Evolutionary conservation across 2,113 vertebrate genomes (phyloP).

Genomic region (Ptilorrhoa leucosticta): DNA sequence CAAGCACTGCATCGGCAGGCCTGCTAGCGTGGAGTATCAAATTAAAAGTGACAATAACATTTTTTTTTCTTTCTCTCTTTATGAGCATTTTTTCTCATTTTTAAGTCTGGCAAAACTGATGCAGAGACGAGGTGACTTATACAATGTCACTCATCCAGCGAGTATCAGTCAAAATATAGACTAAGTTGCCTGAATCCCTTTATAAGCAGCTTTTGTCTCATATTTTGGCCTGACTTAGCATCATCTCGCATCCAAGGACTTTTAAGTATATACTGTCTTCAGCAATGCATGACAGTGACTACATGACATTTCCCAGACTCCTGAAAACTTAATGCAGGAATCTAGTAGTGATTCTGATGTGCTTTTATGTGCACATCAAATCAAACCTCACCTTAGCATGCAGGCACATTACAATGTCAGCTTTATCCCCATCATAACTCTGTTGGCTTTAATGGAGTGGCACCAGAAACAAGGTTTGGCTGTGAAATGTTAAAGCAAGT

Average conservation of each 20-base stretch:
- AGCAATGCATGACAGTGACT: neutral
- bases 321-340: constrained; percentile 3
- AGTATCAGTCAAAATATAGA: neutral
- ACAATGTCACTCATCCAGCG: neutral
- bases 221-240: constrained; percentile 14
- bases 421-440: neutral
- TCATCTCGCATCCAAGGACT: neutral
- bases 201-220: neutral
- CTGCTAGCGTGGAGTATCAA: neutral
- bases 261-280: neutral
- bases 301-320: neutral
- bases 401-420: neutral
- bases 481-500: neutral
- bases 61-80: neutral
- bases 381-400: neutral
- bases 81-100: neutral
- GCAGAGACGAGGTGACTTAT: neutral
- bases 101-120: neutral
- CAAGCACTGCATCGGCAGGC: neutral
- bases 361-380: constrained; percentile 9
- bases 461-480: neutral
- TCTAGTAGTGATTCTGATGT: neutral
- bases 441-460: neutral
- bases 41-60: neutral
- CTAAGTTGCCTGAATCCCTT: neutral